phyloP scores from a whole-genome alignment of 2,888 invertebrate species.

The Drosophila infuscata region DNA sequence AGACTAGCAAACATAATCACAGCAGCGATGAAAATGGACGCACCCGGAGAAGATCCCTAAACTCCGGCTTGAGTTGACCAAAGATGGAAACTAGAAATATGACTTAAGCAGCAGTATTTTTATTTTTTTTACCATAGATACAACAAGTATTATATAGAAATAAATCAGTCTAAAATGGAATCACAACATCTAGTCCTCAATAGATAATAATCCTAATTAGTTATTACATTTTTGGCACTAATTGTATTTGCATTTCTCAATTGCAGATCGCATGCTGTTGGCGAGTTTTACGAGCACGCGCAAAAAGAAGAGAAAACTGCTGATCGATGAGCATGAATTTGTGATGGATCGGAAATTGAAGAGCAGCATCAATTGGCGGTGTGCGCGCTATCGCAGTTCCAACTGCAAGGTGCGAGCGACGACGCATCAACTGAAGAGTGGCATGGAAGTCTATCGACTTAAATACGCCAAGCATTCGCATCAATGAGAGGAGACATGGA shows the following conservation, averaged over 20 bases:
- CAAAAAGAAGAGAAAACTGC: constrained; percentile 82
- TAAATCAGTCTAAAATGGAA: constrained; percentile 1
- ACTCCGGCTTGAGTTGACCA: neutral
- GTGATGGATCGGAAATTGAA: constrained; percentile 84
- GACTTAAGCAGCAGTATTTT: neutral
- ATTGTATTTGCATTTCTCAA: constrained; percentile 9
- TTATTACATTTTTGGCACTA: constrained; percentile 20
- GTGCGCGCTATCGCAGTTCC: constrained; percentile 82
- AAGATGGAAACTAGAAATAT: neutral
- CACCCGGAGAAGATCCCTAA: constrained; percentile 1
- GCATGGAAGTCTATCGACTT: constrained; percentile 79
- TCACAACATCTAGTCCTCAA: neutral
- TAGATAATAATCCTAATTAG: neutral
- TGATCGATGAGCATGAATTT: constrained; percentile 81
- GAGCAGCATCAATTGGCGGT: constrained; percentile 84
- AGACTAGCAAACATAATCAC: constrained; percentile 82
- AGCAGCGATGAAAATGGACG: constrained; percentile 35
- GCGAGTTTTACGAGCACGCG: constrained; percentile 81
- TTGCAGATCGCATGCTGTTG: constrained; percentile 39
- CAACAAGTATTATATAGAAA: neutral
- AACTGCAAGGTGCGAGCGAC: constrained; percentile 84
- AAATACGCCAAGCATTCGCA: constrained; percentile 80
- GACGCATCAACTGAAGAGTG: constrained; percentile 74
- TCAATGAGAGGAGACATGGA: constrained; percentile 16
- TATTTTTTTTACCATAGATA: neutral